phyloP scores from a whole-genome alignment of 2,888 invertebrate genomes.

The Zygothrica quintamaculata region DNA sequence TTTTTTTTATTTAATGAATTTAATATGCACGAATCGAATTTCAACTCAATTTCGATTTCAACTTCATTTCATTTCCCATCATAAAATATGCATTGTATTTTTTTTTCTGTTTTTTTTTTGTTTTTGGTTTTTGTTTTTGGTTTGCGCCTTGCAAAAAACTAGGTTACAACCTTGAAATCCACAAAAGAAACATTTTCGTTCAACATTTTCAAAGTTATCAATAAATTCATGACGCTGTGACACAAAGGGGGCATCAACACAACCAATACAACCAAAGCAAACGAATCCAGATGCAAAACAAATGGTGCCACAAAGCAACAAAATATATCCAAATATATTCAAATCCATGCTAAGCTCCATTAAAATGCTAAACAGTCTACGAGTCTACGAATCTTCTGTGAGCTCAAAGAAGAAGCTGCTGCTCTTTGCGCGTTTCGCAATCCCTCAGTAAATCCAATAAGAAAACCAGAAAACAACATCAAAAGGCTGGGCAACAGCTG shows the following conservation, averaged over 20 bases:
- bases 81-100: slow-evolving; percentile 69
- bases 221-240: slow-evolving; percentile 63
- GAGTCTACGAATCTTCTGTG: slow-evolving; percentile 17
- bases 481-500: slow-evolving; percentile 45
- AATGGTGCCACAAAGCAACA: slow-evolving; percentile 1
- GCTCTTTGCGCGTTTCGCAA: slow-evolving; percentile 53
- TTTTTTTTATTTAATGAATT: slow-evolving; percentile 48
- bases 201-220: slow-evolving; percentile 61
- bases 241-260: slow-evolving; percentile 43
- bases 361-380: slow-evolving; percentile 61
- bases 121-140: slow-evolving; percentile 16
- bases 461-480: slow-evolving; percentile 31
- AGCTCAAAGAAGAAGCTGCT: not conserved
- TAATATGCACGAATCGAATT: slow-evolving; percentile 34
- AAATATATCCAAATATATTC: slow-evolving; percentile 51
- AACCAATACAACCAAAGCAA: too few relatives aligned
- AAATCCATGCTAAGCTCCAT: slow-evolving; percentile 67
- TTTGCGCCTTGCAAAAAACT: slow-evolving; percentile 69
- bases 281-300: slow-evolving; percentile 53
- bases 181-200: slow-evolving; percentile 72
- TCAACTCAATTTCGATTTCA: not conserved
- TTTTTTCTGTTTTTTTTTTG: not conserved
- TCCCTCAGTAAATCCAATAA: slow-evolving; percentile 26
- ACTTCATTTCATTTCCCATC: slow-evolving; percentile 54
- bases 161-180: slow-evolving; percentile 77